A percentile compares a stretch with the other conserved stretches of the same genome.
phyloP scores from a whole-genome alignment of 2,797 vertebrate genomes.

The Choloepus didactylus region DNA sequence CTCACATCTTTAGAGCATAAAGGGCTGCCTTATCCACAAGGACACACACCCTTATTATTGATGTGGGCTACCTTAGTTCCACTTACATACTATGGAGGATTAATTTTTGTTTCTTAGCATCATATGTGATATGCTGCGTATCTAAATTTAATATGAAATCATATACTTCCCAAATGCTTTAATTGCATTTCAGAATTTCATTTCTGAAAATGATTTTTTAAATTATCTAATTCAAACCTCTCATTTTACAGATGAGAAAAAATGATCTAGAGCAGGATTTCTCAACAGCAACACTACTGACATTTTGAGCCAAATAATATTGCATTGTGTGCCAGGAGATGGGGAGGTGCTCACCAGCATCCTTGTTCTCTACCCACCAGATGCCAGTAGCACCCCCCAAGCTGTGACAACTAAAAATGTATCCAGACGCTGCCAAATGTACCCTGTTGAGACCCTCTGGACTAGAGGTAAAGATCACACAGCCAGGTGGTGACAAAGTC shows the following conservation, averaged over 20 bases:
- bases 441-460: neutral
- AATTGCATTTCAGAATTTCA: slow-evolving; percentile 17
- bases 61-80: slow-evolving; percentile 71
- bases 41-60: slow-evolving; percentile 52
- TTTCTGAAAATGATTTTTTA: slow-evolving; percentile 7
- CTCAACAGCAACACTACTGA: rapidly evolving
- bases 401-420: neutral
- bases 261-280: neutral
- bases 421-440: neutral
- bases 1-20: neutral
- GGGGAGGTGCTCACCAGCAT: rapidly evolving
- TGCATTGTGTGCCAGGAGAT: rapidly evolving
- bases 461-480: neutral
- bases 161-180: neutral
- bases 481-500: neutral
- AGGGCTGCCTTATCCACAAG: slow-evolving; percentile 60
- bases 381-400: neutral
- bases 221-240: neutral
- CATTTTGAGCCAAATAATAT: neutral
- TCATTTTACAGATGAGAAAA: slow-evolving; percentile 6
- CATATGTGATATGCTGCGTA: slow-evolving; percentile 67
- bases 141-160: slow-evolving; percentile 15
- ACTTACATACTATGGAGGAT: neutral
- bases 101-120: slow-evolving; percentile 71
- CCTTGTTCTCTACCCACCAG: neutral